Conservation (phyloP, 2,797 vertebrate species). For the Enteromius anoplus region DNA sequence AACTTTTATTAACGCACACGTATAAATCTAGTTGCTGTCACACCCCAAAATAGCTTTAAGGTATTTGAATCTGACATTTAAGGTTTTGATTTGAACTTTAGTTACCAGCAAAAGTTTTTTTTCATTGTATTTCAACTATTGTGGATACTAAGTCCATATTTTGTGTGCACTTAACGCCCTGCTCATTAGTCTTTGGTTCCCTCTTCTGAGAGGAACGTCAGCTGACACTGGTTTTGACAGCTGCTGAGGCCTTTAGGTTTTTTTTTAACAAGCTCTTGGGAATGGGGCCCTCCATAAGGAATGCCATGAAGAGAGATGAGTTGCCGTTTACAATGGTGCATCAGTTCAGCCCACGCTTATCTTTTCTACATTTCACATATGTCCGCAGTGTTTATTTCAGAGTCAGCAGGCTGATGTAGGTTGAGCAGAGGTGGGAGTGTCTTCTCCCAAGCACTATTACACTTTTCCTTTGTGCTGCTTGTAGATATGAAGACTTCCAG, state of each 20-base stretch:
- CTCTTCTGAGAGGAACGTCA: background rate
- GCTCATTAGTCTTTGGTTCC: conserved; percentile 9
- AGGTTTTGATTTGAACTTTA: background rate
- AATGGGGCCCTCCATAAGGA: conserved; percentile 36
- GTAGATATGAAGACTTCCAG: background rate
- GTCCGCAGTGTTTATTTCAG: background rate
- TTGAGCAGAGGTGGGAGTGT: background rate
- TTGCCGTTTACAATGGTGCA: background rate
- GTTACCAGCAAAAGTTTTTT: background rate
- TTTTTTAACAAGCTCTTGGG: conserved; percentile 36
- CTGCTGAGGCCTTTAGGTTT: conserved; percentile 37
- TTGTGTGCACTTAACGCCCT: background rate
- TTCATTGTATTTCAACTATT: background rate
- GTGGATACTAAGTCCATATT: background rate
- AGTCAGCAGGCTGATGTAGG: background rate
- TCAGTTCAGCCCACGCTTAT: background rate
- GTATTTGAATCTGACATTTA: background rate
- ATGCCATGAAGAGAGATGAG: background rate
- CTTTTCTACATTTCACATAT: background rate
- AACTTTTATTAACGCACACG: background rate
- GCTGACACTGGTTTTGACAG: conserved; percentile 47
- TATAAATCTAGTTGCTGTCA: background rate
- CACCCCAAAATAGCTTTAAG: background rate
- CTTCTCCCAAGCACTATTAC: background rate
- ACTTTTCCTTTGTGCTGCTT: conserved; percentile 18